Evolutionary conservation across 2,888 invertebrate species (phyloP).

Genomic region (Stenodema calcarata): DNA sequence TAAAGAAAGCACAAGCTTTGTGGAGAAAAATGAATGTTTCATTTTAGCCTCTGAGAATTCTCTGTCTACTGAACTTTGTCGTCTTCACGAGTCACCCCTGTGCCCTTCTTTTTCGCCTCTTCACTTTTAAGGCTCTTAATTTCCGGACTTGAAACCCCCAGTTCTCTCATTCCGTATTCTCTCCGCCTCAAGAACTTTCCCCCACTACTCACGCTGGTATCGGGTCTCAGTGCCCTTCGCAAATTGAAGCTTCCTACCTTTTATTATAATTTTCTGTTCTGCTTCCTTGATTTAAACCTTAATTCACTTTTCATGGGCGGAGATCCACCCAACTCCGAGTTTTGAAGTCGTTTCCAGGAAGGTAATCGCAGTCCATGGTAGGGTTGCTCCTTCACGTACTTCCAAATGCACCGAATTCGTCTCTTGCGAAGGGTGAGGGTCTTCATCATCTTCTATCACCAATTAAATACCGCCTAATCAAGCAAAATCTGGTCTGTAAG

Average conservation of each 20-base stretch:
- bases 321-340: not conserved
- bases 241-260: constrained; percentile 45
- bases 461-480: not conserved
- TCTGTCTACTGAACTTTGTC: not conserved
- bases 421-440: not conserved
- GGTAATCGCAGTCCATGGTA: not conserved
- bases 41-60: not conserved
- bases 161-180: constrained; percentile 37
- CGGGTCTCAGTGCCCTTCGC: constrained; percentile 12
- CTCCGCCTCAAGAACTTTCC: constrained; percentile 32
- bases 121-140: constrained; percentile 46
- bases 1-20: not conserved
- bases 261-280: constrained; percentile 43
- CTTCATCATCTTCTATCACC: not conserved
- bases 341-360: not conserved
- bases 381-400: not conserved
- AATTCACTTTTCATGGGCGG: constrained; percentile 10
- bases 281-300: constrained; percentile 34
- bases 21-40: not conserved
- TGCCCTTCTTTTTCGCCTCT: not conserved
- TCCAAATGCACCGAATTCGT: not conserved
- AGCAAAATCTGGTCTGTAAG: no score
- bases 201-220: constrained; percentile 9
- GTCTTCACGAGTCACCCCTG: not conserved
- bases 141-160: constrained; percentile 37